Conservation (phyloP, 1,140 invertebrate genomes). For the Stegodyphus mimosarum region DNA sequence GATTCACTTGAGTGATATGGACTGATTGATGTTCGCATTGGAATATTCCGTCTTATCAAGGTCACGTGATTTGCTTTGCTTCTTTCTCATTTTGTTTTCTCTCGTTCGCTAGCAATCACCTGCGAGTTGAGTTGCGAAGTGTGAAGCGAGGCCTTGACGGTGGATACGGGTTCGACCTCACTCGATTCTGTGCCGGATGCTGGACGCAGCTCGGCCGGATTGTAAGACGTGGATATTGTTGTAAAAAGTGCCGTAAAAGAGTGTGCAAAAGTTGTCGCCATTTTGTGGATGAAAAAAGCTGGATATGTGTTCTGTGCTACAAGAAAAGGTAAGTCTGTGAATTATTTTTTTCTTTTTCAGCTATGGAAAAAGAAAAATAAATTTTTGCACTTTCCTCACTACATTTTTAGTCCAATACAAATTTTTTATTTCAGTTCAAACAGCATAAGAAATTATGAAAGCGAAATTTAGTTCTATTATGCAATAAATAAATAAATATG, state of each 20-base stretch:
- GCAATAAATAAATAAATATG: too few relatives aligned
- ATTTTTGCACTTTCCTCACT: too few relatives aligned
- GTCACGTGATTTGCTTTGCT: neutral
- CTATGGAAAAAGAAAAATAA: too few relatives aligned
- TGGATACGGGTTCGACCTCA: slow-evolving; percentile 59
- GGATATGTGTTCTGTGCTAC: slow-evolving; percentile 80
- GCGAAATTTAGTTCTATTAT: too few relatives aligned
- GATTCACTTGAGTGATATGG: too few relatives aligned
- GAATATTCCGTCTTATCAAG: too few relatives aligned
- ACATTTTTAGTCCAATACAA: too few relatives aligned
- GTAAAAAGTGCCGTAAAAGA: slow-evolving; percentile 76
- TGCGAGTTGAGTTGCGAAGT: slow-evolving; percentile 60
- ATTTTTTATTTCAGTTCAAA: too few relatives aligned
- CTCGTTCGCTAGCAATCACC: slow-evolving; percentile 31
- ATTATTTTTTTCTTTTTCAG: neutral
- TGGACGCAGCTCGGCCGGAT: slow-evolving; percentile 77
- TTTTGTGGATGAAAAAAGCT: slow-evolving; percentile 71
- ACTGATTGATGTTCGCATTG: too few relatives aligned
- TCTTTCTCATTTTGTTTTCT: neutral
- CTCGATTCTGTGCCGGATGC: slow-evolving; percentile 77
- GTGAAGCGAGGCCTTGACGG: slow-evolving; percentile 52
- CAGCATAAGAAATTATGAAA: too few relatives aligned
- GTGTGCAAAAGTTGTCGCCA: slow-evolving; percentile 79
- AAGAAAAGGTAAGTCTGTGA: slow-evolving; percentile 78
- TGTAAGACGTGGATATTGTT: slow-evolving; percentile 79